Conservation (phyloP, 2,888 invertebrate species). For the Stomorhina lunata region DNA sequence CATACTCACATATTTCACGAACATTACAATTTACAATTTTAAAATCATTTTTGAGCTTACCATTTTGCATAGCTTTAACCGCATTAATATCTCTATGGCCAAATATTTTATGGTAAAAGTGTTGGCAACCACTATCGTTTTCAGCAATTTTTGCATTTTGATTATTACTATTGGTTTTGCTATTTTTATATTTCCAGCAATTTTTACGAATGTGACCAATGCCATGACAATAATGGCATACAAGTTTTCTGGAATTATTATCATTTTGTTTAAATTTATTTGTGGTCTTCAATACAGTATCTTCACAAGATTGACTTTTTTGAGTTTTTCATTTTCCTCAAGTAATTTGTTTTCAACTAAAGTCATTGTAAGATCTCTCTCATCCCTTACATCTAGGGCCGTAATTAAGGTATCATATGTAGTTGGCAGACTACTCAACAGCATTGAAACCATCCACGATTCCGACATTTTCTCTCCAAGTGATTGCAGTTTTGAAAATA, state of each 20-base stretch:
- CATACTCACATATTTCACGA: neutral
- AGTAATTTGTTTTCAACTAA: slow-evolving; percentile 3
- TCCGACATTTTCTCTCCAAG: slow-evolving; percentile 22
- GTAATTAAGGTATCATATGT: slow-evolving; percentile 41
- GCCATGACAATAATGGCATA: slow-evolving; percentile 28
- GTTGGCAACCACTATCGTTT: neutral
- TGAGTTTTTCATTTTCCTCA: neutral
- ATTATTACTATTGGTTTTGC: neutral
- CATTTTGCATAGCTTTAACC: neutral
- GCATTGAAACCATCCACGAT: slow-evolving; percentile 21
- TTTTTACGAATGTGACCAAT: slow-evolving; percentile 39
- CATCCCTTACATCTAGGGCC: slow-evolving; percentile 47
- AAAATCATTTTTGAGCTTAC: neutral
- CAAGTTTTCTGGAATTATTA: slow-evolving; percentile 5
- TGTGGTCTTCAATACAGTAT: slow-evolving; percentile 19
- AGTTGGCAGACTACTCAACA: slow-evolving; percentile 38
- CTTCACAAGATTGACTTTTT: slow-evolving; percentile 4
- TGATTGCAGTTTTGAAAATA: slow-evolving; percentile 27
- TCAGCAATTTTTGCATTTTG: neutral
- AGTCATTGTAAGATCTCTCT: slow-evolving; percentile 1
- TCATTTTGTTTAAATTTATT: neutral
- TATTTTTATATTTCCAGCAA: slow-evolving; percentile 21
- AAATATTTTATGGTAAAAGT: neutral
- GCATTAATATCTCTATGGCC: slow-evolving; percentile 21
- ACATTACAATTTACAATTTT: slow-evolving; percentile 6